Base-by-base conservation (phyloP, 2,113 vertebrate genomes). In the Gallinago paraguaiae region DNA sequence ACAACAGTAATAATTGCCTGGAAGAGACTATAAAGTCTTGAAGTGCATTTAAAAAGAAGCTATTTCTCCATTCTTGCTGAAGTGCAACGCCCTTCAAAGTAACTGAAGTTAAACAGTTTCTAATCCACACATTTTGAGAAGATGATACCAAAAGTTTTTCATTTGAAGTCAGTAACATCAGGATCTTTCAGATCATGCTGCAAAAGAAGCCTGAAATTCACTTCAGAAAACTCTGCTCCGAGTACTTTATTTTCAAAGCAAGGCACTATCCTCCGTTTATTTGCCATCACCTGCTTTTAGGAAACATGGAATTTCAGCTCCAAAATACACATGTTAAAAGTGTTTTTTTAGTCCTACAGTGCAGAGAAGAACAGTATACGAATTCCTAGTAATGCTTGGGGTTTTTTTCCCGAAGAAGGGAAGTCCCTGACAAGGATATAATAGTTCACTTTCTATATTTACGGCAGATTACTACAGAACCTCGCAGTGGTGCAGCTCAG, bases 241-340 rank as follows among this genome's bases (percentile, higher is more conserved):
- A 30, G 33, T 8, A 35, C n/a, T 30, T 28, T 30, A 48, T 23
- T 39, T 64, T 69, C 12, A 65, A 37, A 71, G 56, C 35, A 57
- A 39, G 23, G 50, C 67, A 45, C 33, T 24, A 9, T 7, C 22
- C 51, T 27, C 28, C 13, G 17, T 13, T 15, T 30, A 41, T 27
- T 35, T 51, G 67, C 53, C 54, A 28, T 7, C 12, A 18, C 23
- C 37, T 60, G 41, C 6, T 30, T 60, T 48, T 8, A 46, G 53
- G 30, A n/a, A 93, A 23, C 13, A 15, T 4, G 11, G 63, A 69
- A 77, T 50, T 54, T 46, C 63, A 76, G 12, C 64, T 79, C 9
- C 59, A 45, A 69, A 41, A 17, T 14, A 28, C 7, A 3, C 0
- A 12, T 0, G 2, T 33, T 74, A 3, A n/a, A 37, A 31, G 25